These are phyloP conservation scores for Brachyopa scutellaris DNA, from an alignment of 2,888 invertebrate species.

Conservation along the genomic window DNA sequence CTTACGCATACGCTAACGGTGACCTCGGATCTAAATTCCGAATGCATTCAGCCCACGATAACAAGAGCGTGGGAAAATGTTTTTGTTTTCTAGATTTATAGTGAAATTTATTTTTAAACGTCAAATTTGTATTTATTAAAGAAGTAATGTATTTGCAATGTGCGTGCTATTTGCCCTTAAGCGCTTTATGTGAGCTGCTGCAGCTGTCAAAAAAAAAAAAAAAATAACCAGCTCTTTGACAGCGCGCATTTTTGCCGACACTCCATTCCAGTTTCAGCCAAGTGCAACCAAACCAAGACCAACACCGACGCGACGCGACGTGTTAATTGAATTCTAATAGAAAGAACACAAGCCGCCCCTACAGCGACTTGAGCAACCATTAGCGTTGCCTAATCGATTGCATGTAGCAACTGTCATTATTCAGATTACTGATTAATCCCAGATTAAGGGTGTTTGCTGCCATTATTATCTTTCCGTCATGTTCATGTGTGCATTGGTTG, in stretches of 20 bases:
- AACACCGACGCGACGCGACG: slow-evolving; percentile 23
- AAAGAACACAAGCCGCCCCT: slow-evolving; percentile 23
- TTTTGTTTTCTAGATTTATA: background rate
- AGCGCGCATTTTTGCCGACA: slow-evolving; percentile 20
- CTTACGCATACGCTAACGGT: slow-evolving; percentile 26
- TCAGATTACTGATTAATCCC: slow-evolving; percentile 44
- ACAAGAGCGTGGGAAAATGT: slow-evolving; percentile 4
- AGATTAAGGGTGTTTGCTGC: slow-evolving; percentile 41
- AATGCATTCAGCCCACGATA: background rate
- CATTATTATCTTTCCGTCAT: slow-evolving; percentile 17
- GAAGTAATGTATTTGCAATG: no score
- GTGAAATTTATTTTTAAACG: no score
- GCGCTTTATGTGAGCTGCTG: no score
- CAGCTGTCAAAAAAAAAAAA: slow-evolving; percentile 34
- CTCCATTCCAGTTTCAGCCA: background rate
- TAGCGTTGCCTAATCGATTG: slow-evolving; percentile 43
- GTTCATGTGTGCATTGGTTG: slow-evolving; percentile 4
- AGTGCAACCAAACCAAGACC: slow-evolving; percentile 2
- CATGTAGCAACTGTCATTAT: slow-evolving; percentile 44
- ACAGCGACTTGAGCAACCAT: slow-evolving; percentile 27
- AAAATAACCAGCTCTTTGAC: slow-evolving; percentile 22
- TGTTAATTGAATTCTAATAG: slow-evolving; percentile 59
- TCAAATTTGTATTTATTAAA: no score
- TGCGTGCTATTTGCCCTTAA: slow-evolving; percentile 19
- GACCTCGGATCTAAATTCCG: slow-evolving; percentile 9